Evolutionary conservation across 2,113 vertebrate genomes (phyloP).

Genomic region (Albula glossodonta): DNA sequence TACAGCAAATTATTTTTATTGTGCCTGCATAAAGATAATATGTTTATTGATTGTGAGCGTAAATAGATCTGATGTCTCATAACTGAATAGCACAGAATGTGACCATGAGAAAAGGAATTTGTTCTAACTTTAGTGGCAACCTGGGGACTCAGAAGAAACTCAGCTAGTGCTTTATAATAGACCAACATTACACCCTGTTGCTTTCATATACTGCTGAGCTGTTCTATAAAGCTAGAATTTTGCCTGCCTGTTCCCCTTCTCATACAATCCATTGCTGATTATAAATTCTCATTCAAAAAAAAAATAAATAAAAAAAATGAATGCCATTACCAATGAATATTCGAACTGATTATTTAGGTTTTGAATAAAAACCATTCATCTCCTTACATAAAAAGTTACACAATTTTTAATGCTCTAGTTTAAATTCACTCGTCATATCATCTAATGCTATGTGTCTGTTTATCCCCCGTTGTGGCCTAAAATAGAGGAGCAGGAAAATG

Average conservation of each 20-base stretch:
- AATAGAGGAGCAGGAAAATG: conserved; percentile 44
- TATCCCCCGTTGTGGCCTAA: conserved; percentile 18
- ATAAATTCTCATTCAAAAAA: conserved; percentile 1
- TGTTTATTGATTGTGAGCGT: background rate
- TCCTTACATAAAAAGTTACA: background rate
- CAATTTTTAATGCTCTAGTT: conserved; percentile 8
- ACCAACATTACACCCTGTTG: background rate
- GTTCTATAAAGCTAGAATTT: background rate
- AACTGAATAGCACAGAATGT: background rate
- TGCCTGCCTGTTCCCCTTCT: background rate
- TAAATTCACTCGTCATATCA: background rate
- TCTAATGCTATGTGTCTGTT: background rate
- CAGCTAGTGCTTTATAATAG: background rate
- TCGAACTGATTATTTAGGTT: background rate
- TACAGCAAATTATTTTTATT: background rate
- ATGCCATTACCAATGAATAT: background rate
- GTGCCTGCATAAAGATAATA: background rate
- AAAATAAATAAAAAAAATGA: background rate
- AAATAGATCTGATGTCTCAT: background rate
- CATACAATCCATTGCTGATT: background rate
- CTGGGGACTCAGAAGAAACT: background rate
- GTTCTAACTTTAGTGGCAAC: background rate
- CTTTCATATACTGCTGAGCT: background rate
- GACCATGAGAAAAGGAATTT: background rate
- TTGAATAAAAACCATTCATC: background rate